Evolutionary conservation across 2,888 invertebrate species (phyloP), one percentile per base, ranked within the genome.

Genomic region (Dyspetes luteomarginatus): DNA sequence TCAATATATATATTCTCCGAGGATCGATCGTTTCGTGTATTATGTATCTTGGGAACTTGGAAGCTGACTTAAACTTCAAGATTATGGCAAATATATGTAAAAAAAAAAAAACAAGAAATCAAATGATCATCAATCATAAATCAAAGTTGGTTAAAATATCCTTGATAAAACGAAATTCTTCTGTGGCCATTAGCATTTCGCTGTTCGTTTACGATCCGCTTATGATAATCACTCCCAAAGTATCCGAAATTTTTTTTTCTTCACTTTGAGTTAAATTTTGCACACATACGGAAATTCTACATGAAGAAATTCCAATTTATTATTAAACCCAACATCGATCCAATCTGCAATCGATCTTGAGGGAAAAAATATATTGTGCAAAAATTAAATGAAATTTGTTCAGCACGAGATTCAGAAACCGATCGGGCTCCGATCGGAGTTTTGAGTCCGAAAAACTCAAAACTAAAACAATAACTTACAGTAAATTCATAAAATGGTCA

Each of bases 51-150:
- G n/a, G n/a, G n/a, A n/a, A n/a, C n/a, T 45, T 67, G 28, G 50
- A 62, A 62, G 62, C 62, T 62, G 52, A 24, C 62, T 56, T 26
- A 1, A 58, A 7, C 56, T 36, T 48, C 24, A 17, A 55, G 52
- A 55, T 36, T 36, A 24, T 30, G 12, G 12, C 36, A 12, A 36
- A 7, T 36, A 36, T 36, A 7, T 36, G 12, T 36, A 43, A 7
- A 24, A 76, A 45, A 71, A 71, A 60, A 30, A 26, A 55, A 48
- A 43, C n/a, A n/a, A 41, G 62, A 71, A 41, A 28, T 76, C 75
- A 76, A 68, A 76, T 64, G 55, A 64, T 71, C 69, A 50, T 78
- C 71, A 78, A 78, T 78, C 77, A 78, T 72, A 65, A 72, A 78
- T 58, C 77, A 48, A n/a, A 50, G 56, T 58, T 58, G 36, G 36